phyloP scores from a whole-genome alignment of 2,113 vertebrate genomes.

The Archilochus colubris region DNA sequence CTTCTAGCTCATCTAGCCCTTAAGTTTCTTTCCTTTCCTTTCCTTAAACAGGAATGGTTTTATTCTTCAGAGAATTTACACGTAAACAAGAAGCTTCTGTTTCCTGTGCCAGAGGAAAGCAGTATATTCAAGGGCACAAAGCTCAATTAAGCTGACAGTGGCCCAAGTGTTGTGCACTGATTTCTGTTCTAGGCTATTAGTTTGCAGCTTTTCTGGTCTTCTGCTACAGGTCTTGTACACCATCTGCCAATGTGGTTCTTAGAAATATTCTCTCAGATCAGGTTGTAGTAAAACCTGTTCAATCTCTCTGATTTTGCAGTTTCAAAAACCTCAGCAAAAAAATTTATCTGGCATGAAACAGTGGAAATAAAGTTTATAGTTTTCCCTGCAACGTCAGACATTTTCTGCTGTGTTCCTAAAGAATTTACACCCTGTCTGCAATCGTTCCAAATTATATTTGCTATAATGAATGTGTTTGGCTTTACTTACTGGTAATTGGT shows the following conservation, averaged over 20 bases:
- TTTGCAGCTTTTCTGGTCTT: not conserved
- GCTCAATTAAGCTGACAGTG: not conserved
- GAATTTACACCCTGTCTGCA: not conserved
- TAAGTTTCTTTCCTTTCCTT: slow-evolving; percentile 47
- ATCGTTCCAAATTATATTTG: not conserved
- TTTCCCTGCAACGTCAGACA: not conserved
- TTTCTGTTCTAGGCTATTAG: not conserved
- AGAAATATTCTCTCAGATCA: not conserved
- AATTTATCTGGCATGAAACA: not conserved
- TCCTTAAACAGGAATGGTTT: not conserved
- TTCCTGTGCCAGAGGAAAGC: slow-evolving; percentile 14
- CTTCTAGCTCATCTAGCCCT: slow-evolving; percentile 4
- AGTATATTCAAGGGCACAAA: not conserved
- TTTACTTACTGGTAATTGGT: not conserved
- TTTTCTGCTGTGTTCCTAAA: not conserved
- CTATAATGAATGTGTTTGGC: not conserved
- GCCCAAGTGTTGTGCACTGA: not conserved
- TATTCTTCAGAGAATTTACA: not conserved
- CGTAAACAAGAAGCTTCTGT: slow-evolving; percentile 1
- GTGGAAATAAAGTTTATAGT: not conserved
- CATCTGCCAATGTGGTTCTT: not conserved
- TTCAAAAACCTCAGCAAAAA: not conserved
- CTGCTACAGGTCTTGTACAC: not conserved
- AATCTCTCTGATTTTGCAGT: not conserved
- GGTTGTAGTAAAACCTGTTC: not conserved